These are phyloP conservation scores for Heliconius cydno DNA, from an alignment of 2,888 invertebrate genomes.

Conservation along the genomic window DNA sequence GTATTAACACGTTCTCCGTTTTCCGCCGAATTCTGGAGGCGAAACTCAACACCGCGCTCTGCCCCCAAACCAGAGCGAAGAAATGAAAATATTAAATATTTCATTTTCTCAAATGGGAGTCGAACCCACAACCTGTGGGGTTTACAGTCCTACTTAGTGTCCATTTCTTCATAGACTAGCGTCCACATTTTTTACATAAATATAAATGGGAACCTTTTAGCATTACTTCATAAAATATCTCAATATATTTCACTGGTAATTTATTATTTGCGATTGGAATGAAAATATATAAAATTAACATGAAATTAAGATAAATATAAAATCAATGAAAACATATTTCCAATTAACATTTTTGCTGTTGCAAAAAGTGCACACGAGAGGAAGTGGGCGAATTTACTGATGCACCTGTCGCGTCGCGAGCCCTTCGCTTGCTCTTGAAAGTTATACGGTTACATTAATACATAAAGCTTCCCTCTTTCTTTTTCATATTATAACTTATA, in stretches of 20 bases:
- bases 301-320: constrained; percentile 13
- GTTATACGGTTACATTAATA: constrained; percentile 15
- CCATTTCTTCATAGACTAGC: too few relatives aligned
- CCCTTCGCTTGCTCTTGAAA: constrained; percentile 31
- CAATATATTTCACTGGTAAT: neutral
- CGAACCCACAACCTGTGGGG: too few relatives aligned
- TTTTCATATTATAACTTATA: neutral
- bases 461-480: neutral
- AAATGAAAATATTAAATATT: too few relatives aligned
- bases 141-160: too few relatives aligned
- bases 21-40: too few relatives aligned
- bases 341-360: constrained; percentile 31
- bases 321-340: constrained; percentile 31
- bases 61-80: too few relatives aligned
- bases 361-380: constrained; percentile 47
- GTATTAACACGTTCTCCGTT: too few relatives aligned
- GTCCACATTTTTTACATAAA: neutral
- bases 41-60: too few relatives aligned
- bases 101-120: too few relatives aligned
- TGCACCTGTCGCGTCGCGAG: constrained; percentile 55
- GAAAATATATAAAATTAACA: neutral
- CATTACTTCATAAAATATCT: neutral
- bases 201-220: neutral
- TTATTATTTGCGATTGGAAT: neutral
- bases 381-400: constrained; percentile 60